Evolutionary conservation across 2,888 invertebrate genomes (phyloP), one percentile per base, ranked within the genome.

Genomic region (Empis stercorea): DNA sequence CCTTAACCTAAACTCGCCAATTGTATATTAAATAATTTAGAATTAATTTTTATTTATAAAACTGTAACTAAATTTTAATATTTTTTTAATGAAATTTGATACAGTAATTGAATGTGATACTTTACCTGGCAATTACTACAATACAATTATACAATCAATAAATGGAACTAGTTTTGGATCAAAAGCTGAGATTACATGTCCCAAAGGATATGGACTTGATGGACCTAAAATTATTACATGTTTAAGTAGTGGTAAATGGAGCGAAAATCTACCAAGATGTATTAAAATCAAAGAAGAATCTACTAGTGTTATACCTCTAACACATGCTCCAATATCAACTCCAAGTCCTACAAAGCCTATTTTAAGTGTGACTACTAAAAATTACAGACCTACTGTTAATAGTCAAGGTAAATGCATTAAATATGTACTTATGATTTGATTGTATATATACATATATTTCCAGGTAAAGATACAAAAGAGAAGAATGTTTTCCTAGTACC

Each of bases 181-280:
- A 0, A 73, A 78, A 37, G 81, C 87, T 1, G 82, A 83, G 59
- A 89, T 88, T 61, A 72, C 74, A 7, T 92, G 92, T 61, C 75
- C 78, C 2, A 69, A 75, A 14, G 84, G 86, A 0, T 84, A 75
- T 64, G 73, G 72, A 50, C 68, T 92, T 46, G 72, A 75, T 17
- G 92, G 92, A 17, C 72, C 80, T 2, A 72, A 74, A 14, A 71
- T 76, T 43, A 72, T 87, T 30, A 74, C 75, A 20, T 93, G 93
- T 57, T 71, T 84, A 45, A 75, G 81, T 11, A 80, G 76, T 43
- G 92, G 92, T 1, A 76, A 80, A 49, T 92, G 89, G 76, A 87
- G 91, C 61, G 78, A 79, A 45, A 71, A 78, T 0, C 71, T 84
- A 42, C 91, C 92, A 0, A 73, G 73, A 43, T 93, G 92, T 63